A percentile compares a stretch with the other conserved stretches of the same genome.
Evolutionary conservation across 2,797 vertebrate genomes (phyloP).

Genomic region (Liasis olivaceus): DNA sequence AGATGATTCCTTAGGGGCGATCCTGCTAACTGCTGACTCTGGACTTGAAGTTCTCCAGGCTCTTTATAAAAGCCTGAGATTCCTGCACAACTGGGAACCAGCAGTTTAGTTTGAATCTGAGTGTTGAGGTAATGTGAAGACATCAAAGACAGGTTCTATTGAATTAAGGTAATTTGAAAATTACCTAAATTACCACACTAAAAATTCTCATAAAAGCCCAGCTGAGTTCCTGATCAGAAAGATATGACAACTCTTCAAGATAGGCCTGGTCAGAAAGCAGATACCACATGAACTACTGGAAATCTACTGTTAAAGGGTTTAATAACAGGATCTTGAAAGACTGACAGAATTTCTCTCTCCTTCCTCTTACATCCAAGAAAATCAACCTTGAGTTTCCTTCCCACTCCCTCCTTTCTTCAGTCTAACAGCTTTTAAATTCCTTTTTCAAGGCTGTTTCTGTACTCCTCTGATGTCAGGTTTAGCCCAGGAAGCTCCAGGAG

Average conservation of each 20-base stretch:
- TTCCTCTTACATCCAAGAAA: background rate
- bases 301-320: background rate
- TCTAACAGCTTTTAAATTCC: background rate
- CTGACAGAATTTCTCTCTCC: background rate
- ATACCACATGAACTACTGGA: background rate
- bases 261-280: background rate
- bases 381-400: background rate
- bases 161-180: background rate
- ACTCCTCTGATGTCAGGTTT: no score
- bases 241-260: background rate
- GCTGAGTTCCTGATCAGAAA: background rate
- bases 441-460: background rate
- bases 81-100: background rate
- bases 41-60: background rate
- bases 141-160: background rate
- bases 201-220: background rate
- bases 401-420: background rate
- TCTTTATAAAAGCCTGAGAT: background rate
- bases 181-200: no score
- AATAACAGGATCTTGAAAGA: background rate
- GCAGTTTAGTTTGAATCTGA: background rate
- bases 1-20: background rate
- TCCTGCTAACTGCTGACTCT: background rate
- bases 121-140: background rate
- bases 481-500: no score